phyloP scores from a whole-genome alignment of 2,113 vertebrate species.

The Oxyruncus cristatus region DNA sequence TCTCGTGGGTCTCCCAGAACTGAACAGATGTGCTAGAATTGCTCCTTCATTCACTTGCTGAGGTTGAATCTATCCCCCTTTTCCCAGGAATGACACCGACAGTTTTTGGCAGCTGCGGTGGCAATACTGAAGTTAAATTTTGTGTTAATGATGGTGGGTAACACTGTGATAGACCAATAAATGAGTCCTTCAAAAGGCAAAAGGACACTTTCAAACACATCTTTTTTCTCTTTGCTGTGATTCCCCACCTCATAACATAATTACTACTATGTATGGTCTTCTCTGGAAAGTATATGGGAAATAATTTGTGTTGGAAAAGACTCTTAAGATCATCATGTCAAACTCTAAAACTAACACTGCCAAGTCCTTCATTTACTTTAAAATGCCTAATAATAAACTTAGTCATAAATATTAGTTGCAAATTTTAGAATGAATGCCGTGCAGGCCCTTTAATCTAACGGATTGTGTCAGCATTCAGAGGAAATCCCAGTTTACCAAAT shows the following conservation, averaged over 20 bases:
- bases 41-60: background rate
- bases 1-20: background rate
- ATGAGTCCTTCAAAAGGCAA: background rate
- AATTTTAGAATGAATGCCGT: background rate
- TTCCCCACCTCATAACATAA: background rate
- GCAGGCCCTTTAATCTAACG: background rate
- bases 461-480: background rate
- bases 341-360: background rate
- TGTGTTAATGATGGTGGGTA: background rate
- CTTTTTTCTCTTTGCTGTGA: background rate
- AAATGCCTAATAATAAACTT: background rate
- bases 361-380: background rate
- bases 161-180: background rate
- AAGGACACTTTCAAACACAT: background rate
- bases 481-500: background rate
- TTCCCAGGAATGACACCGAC: background rate
- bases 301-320: background rate
- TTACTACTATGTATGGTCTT: background rate
- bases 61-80: background rate
- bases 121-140: background rate
- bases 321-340: background rate
- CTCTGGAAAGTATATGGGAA: background rate
- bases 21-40: background rate
- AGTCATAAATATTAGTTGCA: background rate
- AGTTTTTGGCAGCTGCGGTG: background rate